Conservation (phyloP, 2,113 vertebrate genomes). For the Panurus biarmicus region DNA sequence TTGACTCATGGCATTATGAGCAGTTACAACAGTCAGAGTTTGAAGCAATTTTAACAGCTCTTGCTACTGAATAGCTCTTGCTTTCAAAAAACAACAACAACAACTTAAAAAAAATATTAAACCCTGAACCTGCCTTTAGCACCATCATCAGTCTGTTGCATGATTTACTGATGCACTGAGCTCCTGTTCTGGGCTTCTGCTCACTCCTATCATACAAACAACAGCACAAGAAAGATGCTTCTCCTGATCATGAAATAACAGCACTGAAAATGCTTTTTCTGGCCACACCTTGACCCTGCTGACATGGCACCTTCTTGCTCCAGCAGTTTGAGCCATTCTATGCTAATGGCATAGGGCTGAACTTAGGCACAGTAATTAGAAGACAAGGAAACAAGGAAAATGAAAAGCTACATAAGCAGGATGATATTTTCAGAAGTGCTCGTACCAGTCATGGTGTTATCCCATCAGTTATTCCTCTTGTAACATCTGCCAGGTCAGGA, state of each 20-base stretch:
- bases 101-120: neutral
- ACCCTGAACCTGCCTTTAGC: neutral
- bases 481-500: neutral
- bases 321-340: neutral
- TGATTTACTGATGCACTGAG: neutral
- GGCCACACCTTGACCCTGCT: neutral
- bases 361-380: neutral
- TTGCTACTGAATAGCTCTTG: neutral
- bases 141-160: neutral
- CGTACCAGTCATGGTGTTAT: neutral
- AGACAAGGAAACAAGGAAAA: neutral
- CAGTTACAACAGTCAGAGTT: constrained; percentile 15
- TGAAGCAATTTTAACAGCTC: neutral
- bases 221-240: neutral
- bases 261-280: neutral
- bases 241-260: neutral
- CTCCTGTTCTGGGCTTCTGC: neutral
- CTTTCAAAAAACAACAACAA: neutral
- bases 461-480: neutral
- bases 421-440: neutral
- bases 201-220: neutral
- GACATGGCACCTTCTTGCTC: neutral
- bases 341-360: neutral
- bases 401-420: neutral
- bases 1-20: neutral